phyloP scores from a whole-genome alignment of 2,113 vertebrate species.

The Colinus virginianus region DNA sequence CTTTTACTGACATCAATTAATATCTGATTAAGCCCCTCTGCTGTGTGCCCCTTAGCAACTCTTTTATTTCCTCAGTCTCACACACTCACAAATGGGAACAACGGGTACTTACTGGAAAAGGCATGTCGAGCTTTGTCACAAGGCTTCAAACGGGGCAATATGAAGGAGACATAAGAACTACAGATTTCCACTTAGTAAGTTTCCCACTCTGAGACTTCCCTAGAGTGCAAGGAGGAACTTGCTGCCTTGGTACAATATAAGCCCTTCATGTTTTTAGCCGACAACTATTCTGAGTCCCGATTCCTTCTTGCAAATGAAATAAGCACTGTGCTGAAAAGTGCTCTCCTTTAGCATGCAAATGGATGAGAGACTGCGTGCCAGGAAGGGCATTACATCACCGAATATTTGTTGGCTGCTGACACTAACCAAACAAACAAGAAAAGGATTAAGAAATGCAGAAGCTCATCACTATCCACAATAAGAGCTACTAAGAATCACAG shows the following conservation, averaged over 20 bases:
- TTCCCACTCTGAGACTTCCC: neutral
- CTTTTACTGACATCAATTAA: neutral
- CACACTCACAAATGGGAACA: neutral
- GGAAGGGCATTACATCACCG: neutral
- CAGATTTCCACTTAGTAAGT: neutral
- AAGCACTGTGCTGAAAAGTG: slow-evolving; percentile 13
- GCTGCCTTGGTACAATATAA: neutral
- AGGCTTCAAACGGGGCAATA: neutral
- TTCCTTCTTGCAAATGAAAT: slow-evolving; percentile 17
- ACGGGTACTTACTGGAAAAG: neutral
- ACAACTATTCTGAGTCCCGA: neutral
- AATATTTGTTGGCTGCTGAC: neutral
- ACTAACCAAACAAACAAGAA: neutral
- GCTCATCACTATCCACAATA: neutral
- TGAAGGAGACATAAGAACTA: neutral
- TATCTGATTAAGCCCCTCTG: neutral
- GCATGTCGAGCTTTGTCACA: neutral
- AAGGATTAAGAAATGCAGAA: neutral
- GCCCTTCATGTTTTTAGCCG: neutral
- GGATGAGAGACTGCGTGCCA: neutral
- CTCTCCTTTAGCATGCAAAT: slow-evolving; percentile 31
- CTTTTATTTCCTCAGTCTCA: neutral
- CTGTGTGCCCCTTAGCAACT: neutral
- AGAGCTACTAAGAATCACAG: neutral
- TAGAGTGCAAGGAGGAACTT: slow-evolving; percentile 17